A percentile compares a stretch with the other conserved stretches of the same genome.
phyloP scores from a whole-genome alignment of 1,140 invertebrate species.

The Coptotermes formosanus region DNA sequence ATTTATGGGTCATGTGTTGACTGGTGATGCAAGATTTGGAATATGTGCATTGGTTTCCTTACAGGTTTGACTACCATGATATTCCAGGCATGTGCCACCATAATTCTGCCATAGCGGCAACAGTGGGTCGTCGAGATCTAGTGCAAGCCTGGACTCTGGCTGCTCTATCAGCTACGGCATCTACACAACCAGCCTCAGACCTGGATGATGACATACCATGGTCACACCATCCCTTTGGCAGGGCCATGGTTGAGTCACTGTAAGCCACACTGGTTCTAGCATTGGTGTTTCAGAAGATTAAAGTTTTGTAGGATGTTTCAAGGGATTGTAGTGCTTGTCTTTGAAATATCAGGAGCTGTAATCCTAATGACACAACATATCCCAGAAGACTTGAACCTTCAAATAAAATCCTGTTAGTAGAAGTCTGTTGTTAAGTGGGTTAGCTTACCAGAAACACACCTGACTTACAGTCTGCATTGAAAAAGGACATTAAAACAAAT shows the following conservation, averaged over 20 bases:
- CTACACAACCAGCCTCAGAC: constrained; percentile 39
- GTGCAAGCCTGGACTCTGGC: constrained; percentile 83
- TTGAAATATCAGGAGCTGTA: no score
- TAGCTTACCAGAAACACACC: no score
- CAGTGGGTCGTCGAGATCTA: constrained; percentile 74
- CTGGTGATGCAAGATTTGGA: background rate
- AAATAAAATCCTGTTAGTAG: constrained; percentile 17
- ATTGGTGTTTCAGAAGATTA: no score
- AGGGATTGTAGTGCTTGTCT: no score
- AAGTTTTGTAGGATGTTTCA: no score
- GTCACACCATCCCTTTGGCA: constrained; percentile 81
- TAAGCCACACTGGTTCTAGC: constrained; percentile 51
- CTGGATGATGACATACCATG: constrained; percentile 66
- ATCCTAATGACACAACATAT: no score
- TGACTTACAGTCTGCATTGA: no score
- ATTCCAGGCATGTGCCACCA: constrained; percentile 70
- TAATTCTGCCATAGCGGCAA: constrained; percentile 74
- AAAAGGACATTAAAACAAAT: no score
- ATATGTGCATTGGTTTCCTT: constrained; percentile 36
- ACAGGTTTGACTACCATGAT: constrained; percentile 58
- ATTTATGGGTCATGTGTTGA: background rate
- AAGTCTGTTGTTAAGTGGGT: no score
- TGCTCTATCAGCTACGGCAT: constrained; percentile 61
- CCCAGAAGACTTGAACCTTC: constrained; percentile 29
- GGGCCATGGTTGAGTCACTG: constrained; percentile 79